Evolutionary conservation across 2,888 invertebrate species (phyloP).

Genomic region (Yponomeuta cagnagella): DNA sequence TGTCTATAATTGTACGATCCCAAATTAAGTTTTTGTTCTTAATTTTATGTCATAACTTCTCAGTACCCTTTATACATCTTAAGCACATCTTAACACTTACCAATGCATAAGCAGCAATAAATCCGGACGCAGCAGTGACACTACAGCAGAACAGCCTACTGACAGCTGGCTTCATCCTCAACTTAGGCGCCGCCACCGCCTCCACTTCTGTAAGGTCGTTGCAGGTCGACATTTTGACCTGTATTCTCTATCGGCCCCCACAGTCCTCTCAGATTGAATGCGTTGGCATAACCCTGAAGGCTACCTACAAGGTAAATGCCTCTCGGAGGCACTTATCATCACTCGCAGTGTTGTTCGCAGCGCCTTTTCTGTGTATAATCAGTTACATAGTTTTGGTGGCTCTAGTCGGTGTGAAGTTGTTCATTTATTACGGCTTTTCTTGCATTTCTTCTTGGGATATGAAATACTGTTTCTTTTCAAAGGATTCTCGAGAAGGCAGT

Average conservation of each 20-base stretch:
- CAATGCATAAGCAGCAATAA: conserved; percentile 69
- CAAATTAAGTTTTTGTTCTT: too few relatives aligned
- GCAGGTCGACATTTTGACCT: conserved; percentile 50
- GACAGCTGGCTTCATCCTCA: conserved; percentile 70
- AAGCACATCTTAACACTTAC: conserved; percentile 34
- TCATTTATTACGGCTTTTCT: not conserved
- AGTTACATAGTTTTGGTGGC: not conserved
- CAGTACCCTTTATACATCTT: too few relatives aligned
- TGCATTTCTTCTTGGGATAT: not conserved
- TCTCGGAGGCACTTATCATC: not conserved
- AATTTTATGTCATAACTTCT: too few relatives aligned
- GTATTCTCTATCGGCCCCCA: not conserved
- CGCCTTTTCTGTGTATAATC: not conserved
- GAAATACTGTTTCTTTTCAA: not conserved
- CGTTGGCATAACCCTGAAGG: not conserved
- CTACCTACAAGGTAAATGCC: not conserved
- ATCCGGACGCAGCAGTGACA: conserved; percentile 68
- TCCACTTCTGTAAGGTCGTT: conserved; percentile 54
- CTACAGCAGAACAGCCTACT: conserved; percentile 69
- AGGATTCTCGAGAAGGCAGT: not conserved
- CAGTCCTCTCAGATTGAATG: not conserved
- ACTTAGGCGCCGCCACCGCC: conserved; percentile 40
- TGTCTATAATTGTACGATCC: too few relatives aligned
- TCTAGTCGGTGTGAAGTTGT: not conserved
- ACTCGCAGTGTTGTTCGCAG: not conserved